These are phyloP conservation scores for Oplegnathus fasciatus DNA, from an alignment of 2,113 vertebrate genomes.

Conservation along the genomic window DNA sequence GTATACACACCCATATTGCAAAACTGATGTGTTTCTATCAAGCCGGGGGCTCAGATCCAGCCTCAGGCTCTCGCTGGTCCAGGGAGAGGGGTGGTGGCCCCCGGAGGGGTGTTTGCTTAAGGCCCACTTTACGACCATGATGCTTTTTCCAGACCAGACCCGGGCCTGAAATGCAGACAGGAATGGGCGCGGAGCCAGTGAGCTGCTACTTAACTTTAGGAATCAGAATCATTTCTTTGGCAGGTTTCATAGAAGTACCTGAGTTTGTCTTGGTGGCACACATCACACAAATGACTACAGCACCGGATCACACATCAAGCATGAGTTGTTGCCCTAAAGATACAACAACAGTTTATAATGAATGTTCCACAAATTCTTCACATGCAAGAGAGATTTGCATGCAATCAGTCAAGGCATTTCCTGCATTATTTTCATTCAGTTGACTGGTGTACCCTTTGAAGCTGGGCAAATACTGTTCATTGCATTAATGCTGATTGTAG, in stretches of 20 bases:
- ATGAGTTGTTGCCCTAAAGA: slow-evolving; percentile 15
- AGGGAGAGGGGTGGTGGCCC: slow-evolving; percentile 62
- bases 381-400: slow-evolving; percentile 49
- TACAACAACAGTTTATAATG: slow-evolving; percentile 3
- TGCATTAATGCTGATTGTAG: slow-evolving; percentile 51
- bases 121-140: slow-evolving; percentile 80
- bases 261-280: slow-evolving; percentile 8
- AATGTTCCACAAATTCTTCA: slow-evolving; percentile 26
- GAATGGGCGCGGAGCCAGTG: slow-evolving; percentile 63
- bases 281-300: not conserved
- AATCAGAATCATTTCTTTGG: slow-evolving; percentile 36
- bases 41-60: slow-evolving; percentile 47
- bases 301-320: slow-evolving; percentile 5
- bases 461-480: slow-evolving; percentile 34
- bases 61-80: slow-evolving; percentile 44
- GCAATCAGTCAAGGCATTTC: slow-evolving; percentile 68
- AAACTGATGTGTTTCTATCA: slow-evolving; percentile 57
- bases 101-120: slow-evolving; percentile 79
- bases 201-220: slow-evolving; percentile 57
- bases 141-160: slow-evolving; percentile 82
- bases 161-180: slow-evolving; percentile 62
- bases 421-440: slow-evolving; percentile 61
- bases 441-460: slow-evolving; percentile 60
- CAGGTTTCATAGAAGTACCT: slow-evolving; percentile 37
- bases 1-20: slow-evolving; percentile 28